Percentiles rank a stretch among this genome's conserved stretches.
Conservation (phyloP, 2,888 invertebrate genomes). For the Pegoplata infirma region DNA sequence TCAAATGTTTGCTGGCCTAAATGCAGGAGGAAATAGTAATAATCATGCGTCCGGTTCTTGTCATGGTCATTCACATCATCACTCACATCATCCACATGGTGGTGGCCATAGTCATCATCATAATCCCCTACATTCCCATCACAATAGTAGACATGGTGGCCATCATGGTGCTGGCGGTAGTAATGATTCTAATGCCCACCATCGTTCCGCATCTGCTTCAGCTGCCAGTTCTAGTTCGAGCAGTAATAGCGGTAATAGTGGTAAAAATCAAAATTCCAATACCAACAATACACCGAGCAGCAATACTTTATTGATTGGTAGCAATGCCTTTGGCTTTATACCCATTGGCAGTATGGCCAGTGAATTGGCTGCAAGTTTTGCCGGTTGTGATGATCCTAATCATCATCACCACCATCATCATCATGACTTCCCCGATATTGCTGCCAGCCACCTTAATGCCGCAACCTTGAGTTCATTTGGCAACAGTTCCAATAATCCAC, state of each 20-base stretch:
- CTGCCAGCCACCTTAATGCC: constrained; percentile 45
- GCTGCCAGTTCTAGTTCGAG: constrained; percentile 69
- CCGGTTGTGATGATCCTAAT: constrained; percentile 73
- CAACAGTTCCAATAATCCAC: constrained; percentile 42
- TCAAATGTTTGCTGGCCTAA: constrained; percentile 63
- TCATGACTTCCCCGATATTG: constrained; percentile 63
- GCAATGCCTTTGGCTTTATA: constrained; percentile 69
- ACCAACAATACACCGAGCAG: constrained; percentile 48
- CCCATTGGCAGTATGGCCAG: constrained; percentile 69
- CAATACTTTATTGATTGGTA: constrained; percentile 63
- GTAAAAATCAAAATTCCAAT: constrained; percentile 53
- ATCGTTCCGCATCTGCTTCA: constrained; percentile 75
- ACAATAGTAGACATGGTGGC: constrained; percentile 72
- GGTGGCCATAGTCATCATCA: constrained; percentile 67
- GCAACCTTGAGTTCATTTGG: constrained; percentile 22
- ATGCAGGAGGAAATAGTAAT: constrained; percentile 56
- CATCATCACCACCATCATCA: constrained; percentile 76
- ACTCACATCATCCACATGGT: constrained; percentile 65
- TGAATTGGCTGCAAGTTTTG: constrained; percentile 73
- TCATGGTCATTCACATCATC: constrained; percentile 60
- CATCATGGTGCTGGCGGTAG: constrained; percentile 62
- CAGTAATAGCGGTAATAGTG: constrained; percentile 67
- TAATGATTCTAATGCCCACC: constrained; percentile 65
- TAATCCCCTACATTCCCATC: constrained; percentile 69
- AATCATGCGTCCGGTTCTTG: constrained; percentile 60